Base-by-base conservation (phyloP, 2,888 invertebrate genomes). In the Lamellibrachia columna region DNA sequence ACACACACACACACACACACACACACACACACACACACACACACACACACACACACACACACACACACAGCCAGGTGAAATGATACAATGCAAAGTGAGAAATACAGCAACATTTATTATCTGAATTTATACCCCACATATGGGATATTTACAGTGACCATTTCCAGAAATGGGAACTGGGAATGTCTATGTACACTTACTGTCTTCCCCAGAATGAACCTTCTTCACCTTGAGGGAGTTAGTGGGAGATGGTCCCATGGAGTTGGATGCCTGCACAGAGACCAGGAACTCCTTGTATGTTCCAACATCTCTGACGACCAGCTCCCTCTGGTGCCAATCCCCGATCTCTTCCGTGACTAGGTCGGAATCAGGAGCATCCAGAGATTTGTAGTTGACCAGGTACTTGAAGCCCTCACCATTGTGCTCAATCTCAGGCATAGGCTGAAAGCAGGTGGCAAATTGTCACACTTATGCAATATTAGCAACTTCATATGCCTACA, bases 361-460 rank as follows among this genome's bases (percentile, higher is more conserved):
- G 94, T 98, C 98, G 94, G 97, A 97, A 6, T 93, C 98, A 0
- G 98, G 97, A 95, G 98, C 98, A 90, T 95, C 95, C 96, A 98
- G 98, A 0, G 75, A 22, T 94, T 98, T 98, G 97, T 98, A 99
- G 95, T 97, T 98, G 53, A 99, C 98, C 93, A 98, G 97, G 97
- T 99, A 99, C 96, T 98, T 98, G 97, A 99, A 99, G 91, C 98
- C 98, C 1, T 98, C 98, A 0, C 98, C 99, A 97, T 99, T 99
- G 97, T 99, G 99, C 95, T 99, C 99, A 94, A 99, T 98, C 96
- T 98, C 98, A 0, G 98, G 98, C 99, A 99, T 99, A 94, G 98
- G 98, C 98, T 98, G 95, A 90, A 96, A 96, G 58, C 58, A 58
- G 8, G 8, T 11, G 75, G 15, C 53, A 91, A 92, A 92, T 22